These are phyloP conservation scores for Gallinago undulata DNA, from an alignment of 2,113 vertebrate species.

Conservation along the genomic window DNA sequence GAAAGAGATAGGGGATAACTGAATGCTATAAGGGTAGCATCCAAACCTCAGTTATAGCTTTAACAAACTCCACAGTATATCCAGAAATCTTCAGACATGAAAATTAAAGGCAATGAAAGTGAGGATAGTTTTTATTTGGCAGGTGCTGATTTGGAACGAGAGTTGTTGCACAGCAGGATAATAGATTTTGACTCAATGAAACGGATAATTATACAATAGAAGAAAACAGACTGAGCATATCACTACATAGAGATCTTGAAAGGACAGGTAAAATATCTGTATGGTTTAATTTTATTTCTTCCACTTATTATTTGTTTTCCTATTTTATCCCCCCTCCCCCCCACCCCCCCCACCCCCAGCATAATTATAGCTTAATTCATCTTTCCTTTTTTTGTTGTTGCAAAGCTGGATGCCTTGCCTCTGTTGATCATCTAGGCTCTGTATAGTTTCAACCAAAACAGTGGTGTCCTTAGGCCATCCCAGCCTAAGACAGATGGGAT, in stretches of 20 bases:
- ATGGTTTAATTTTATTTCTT: conserved; percentile 3
- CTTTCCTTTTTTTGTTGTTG: background rate
- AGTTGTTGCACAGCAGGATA: background rate
- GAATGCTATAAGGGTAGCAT: background rate
- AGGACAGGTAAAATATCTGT: conserved; percentile 15
- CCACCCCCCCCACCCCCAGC: too few species aligned
- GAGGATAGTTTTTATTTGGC: conserved; percentile 1
- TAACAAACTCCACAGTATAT: background rate
- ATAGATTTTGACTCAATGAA: conserved; percentile 16
- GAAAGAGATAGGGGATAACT: background rate
- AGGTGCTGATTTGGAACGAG: conserved; percentile 8
- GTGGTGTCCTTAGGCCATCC: background rate
- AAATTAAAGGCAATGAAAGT: conserved; percentile 26
- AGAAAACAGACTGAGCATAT: background rate
- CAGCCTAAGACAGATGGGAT: background rate
- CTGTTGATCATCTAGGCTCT: background rate
- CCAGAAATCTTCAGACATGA: background rate
- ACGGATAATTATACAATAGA: conserved; percentile 38
- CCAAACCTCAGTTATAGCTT: background rate
- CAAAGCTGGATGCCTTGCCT: background rate
- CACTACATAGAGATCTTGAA: background rate
- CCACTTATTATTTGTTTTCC: background rate
- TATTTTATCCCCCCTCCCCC: background rate
- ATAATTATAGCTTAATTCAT: background rate
- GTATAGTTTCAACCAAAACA: background rate